Evolutionary conservation across 1,140 invertebrate genomes (phyloP).

Genomic region (Adoxophyes honmai): DNA sequence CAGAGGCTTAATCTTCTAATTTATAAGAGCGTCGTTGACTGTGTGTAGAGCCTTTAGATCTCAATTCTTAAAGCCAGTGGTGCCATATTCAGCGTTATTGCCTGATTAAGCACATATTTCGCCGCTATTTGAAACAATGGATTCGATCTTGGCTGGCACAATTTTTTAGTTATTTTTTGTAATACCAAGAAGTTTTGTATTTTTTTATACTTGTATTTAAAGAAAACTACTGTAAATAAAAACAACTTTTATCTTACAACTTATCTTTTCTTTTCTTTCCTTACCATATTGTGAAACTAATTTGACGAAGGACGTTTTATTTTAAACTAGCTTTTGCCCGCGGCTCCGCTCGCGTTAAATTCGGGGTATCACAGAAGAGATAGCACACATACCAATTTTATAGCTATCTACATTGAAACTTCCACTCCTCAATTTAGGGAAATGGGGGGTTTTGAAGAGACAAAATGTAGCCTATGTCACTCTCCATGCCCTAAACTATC

Average conservation of each 20-base stretch:
- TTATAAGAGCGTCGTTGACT: not conserved
- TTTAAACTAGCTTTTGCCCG: no score
- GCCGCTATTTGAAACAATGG: not conserved
- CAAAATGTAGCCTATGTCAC: no score
- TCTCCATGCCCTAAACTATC: no score
- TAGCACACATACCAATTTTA: no score
- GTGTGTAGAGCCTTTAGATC: not conserved
- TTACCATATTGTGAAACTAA: no score
- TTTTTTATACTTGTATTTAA: not conserved
- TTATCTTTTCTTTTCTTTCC: not conserved
- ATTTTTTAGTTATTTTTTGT: not conserved
- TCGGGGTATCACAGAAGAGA: no score
- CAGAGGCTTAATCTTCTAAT: not conserved
- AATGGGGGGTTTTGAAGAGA: no score
- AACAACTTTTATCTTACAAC: not conserved
- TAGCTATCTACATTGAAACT: no score
- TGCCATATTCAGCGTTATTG: not conserved
- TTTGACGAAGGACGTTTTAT: no score
- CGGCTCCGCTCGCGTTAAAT: no score
- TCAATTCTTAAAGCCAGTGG: conserved; percentile 6
- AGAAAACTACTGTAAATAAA: not conserved
- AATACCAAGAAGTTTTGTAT: not conserved
- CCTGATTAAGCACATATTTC: not conserved
- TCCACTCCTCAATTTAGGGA: no score
- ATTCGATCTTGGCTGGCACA: not conserved